A percentile compares a stretch with the other conserved stretches of the same genome.
These are phyloP conservation scores for Raja brachyura DNA, from an alignment of 2,113 vertebrate species.

Conservation along the genomic window DNA sequence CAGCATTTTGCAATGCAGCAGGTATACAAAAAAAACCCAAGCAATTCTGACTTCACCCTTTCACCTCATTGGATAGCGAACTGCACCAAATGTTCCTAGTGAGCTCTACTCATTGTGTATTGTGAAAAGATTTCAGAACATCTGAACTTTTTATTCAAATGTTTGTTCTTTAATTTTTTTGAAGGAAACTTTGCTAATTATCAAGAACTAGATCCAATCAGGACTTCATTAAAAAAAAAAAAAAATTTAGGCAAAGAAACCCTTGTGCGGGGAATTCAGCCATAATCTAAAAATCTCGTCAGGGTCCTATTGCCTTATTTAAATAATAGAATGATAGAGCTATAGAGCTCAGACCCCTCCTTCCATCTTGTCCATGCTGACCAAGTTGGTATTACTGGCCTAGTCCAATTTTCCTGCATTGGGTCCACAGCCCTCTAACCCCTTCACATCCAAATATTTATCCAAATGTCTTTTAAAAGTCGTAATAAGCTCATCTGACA, in stretches of 20 bases:
- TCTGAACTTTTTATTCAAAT: not conserved
- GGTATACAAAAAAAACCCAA: not conserved
- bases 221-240: not conserved
- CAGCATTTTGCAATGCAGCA: not conserved
- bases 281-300: not conserved
- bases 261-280: not conserved
- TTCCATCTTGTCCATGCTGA: too few relatives aligned
- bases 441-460: too few relatives aligned
- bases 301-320: not conserved
- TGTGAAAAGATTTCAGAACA: too few relatives aligned
- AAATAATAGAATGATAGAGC: not conserved
- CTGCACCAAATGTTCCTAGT: not conserved
- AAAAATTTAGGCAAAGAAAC: not conserved
- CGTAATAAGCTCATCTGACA: too few relatives aligned
- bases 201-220: not conserved
- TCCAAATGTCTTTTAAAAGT: too few relatives aligned
- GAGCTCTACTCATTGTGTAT: not conserved
- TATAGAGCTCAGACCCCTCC: too few relatives aligned
- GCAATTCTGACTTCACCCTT: not conserved
- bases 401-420: too few relatives aligned
- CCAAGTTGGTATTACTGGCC: too few relatives aligned
- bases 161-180: not conserved
- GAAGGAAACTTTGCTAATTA: not conserved
- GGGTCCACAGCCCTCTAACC: too few relatives aligned
- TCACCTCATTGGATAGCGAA: not conserved